Evolutionary conservation across 1,140 invertebrate species (phyloP).

Genomic region (Neomicropteryx cornuta): DNA sequence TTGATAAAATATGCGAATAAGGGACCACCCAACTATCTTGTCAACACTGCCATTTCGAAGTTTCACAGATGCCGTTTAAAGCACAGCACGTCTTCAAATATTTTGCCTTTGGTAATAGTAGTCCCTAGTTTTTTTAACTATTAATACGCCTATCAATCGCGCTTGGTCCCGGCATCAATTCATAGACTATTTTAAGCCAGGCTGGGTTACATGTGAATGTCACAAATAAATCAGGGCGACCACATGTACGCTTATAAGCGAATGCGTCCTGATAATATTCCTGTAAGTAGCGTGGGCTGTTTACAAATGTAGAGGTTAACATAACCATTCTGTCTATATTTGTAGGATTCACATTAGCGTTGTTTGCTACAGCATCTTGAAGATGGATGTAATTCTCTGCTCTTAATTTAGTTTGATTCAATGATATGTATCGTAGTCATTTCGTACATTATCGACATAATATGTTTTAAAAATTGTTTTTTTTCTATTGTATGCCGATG

Average conservation of each 20-base stretch:
- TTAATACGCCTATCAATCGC: constrained; percentile 17
- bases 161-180: constrained; percentile 19
- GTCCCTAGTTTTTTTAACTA: constrained; percentile 17
- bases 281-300: constrained; percentile 33
- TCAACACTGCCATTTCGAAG: constrained; percentile 17
- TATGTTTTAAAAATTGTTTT: constrained; percentile 15
- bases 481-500: constrained; percentile 15
- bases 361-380: constrained; percentile 17
- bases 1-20: constrained; percentile 21
- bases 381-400: constrained; percentile 7
- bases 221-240: constrained; percentile 26
- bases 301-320: constrained; percentile 29
- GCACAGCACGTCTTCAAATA: constrained; percentile 21
- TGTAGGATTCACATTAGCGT: constrained; percentile 18
- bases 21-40: constrained; percentile 29
- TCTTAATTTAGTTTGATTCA: constrained; percentile 17
- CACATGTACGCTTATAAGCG: constrained; percentile 33
- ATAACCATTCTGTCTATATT: constrained; percentile 25
- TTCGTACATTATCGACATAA: constrained; percentile 16
- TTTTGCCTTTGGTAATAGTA: constrained; percentile 18
- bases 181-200: constrained; percentile 24
- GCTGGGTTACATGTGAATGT: constrained; percentile 30
- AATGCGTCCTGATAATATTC: constrained; percentile 39
- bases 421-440: constrained; percentile 14
- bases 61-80: constrained; percentile 19